Conservation (phyloP, 2,113 vertebrate species). For the Esox niger region DNA sequence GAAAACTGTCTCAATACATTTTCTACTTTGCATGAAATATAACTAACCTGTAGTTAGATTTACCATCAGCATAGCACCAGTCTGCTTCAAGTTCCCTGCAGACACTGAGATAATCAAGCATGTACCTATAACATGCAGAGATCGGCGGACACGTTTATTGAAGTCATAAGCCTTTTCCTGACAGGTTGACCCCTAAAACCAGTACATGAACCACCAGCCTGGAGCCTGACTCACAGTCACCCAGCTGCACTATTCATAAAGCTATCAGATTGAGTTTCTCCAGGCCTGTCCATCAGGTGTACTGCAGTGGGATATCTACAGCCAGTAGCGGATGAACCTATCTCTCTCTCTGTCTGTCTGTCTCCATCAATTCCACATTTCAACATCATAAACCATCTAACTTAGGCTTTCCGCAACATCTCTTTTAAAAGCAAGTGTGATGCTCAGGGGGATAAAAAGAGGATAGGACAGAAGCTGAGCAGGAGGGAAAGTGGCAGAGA, state of each 20-base stretch:
- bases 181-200: neutral
- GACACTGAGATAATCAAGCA: neutral
- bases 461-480: neutral
- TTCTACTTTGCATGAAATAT: neutral
- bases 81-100: neutral
- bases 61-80: neutral
- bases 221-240: neutral
- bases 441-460: neutral
- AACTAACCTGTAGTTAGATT: conserved; percentile 16
- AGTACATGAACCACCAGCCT: neutral
- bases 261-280: conserved; percentile 6
- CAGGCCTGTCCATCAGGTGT: conserved; percentile 17
- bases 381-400: conserved; percentile 23
- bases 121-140: neutral
- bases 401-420: neutral
- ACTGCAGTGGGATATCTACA: conserved; percentile 18
- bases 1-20: conserved; percentile 4
- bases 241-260: conserved; percentile 8
- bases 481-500: conserved; percentile 21
- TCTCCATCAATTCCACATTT: conserved; percentile 28
- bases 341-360: conserved; percentile 25
- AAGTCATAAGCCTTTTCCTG: neutral
- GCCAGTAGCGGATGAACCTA: conserved; percentile 40
- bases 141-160: neutral
- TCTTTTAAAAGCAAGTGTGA: conserved; percentile 20